Evolutionary conservation across 1,140 invertebrate species (phyloP).

Genomic region (Himalopsyche phryganea): DNA sequence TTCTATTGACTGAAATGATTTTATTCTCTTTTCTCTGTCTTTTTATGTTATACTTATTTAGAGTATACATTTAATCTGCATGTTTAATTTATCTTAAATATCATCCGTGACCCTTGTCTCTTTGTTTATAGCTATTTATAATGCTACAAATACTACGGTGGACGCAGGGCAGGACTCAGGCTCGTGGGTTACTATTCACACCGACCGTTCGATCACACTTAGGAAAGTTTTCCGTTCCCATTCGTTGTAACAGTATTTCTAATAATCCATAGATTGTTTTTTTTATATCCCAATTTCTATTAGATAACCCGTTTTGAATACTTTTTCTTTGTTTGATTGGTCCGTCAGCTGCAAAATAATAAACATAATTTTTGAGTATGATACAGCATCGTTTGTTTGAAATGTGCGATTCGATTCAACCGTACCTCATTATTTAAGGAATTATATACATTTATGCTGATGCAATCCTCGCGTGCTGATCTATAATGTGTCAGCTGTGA

Average conservation of each 20-base stretch:
- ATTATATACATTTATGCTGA: not conserved
- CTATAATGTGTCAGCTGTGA: not conserved
- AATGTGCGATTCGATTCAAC: constrained; percentile 2
- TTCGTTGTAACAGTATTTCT: too few relatives aligned
- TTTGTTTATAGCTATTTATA: too few relatives aligned
- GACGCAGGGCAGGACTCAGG: constrained; percentile 20
- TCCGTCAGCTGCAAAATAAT: constrained; percentile 28
- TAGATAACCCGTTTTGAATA: not conserved
- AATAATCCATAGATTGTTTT: too few relatives aligned
- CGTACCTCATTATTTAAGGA: not conserved
- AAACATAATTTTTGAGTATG: constrained; percentile 29
- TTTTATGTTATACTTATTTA: too few relatives aligned
- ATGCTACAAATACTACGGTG: too few relatives aligned
- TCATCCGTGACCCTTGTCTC: too few relatives aligned
- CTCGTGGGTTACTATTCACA: not conserved
- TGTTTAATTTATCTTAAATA: too few relatives aligned
- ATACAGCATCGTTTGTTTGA: constrained; percentile 27
- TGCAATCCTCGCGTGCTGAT: not conserved
- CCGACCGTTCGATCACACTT: not conserved
- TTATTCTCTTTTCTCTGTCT: too few relatives aligned
- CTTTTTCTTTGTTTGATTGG: constrained; percentile 2
- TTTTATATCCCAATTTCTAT: too few relatives aligned
- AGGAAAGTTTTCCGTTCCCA: too few relatives aligned
- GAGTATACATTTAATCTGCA: too few relatives aligned
- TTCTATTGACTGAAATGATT: too few relatives aligned